A percentile compares a stretch with the other conserved stretches of the same genome.
Conservation (phyloP, 2,888 invertebrate genomes). For the Oscheius sp. region DNA sequence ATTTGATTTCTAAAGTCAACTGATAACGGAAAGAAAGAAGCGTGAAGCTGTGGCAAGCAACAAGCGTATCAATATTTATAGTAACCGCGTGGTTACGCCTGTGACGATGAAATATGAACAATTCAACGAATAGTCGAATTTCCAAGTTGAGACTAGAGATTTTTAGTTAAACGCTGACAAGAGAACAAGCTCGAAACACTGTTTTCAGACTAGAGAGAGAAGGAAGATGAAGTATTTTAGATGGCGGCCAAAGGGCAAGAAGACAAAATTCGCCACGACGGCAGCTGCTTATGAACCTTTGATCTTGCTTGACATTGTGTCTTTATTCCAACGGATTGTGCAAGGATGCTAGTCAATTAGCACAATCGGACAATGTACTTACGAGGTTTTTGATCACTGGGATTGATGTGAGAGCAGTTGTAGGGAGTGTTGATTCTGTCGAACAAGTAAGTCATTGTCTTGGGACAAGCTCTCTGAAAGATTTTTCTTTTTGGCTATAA, state of each 20-base stretch:
- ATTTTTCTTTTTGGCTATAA: neutral
- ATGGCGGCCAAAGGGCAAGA: neutral
- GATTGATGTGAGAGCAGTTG: neutral
- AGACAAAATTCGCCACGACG: neutral
- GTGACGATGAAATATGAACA: too few relatives aligned
- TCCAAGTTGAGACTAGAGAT: too few relatives aligned
- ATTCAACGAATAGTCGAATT: too few relatives aligned
- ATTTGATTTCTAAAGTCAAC: too few relatives aligned
- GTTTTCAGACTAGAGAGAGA: neutral
- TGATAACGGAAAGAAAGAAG: too few relatives aligned
- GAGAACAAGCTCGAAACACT: neutral
- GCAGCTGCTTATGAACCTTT: constrained; percentile 6
- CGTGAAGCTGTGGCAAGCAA: too few relatives aligned
- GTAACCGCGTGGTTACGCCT: too few relatives aligned
- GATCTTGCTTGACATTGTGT: constrained; percentile 3
- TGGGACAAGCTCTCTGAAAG: constrained; percentile 6
- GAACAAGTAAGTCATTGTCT: constrained; percentile 6
- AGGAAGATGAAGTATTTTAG: neutral
- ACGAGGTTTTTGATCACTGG: neutral
- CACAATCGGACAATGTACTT: constrained; percentile 15
- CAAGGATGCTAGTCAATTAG: too few relatives aligned
- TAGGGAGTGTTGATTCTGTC: neutral
- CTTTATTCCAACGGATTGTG: neutral
- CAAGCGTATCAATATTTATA: too few relatives aligned
- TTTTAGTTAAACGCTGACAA: too few relatives aligned